Conservation (phyloP, 2,797 vertebrate genomes). For the Gila robusta region DNA sequence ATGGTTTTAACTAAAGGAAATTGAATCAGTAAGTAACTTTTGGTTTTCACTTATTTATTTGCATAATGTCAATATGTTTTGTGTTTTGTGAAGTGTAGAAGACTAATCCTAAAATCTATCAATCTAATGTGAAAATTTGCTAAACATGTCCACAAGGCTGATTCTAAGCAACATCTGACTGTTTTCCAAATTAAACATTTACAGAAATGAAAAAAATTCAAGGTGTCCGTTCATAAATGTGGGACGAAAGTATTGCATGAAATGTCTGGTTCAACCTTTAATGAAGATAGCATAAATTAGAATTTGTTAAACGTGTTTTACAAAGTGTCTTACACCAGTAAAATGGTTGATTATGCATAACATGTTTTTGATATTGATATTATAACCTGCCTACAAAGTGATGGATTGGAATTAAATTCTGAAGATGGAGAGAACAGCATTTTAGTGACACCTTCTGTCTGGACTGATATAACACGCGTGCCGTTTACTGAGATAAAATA, state of each 20-base stretch:
- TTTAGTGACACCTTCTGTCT: slow-evolving; percentile 57
- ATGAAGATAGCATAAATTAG: neutral
- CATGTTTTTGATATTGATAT: neutral
- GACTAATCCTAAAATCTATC: neutral
- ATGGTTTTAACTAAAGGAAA: neutral
- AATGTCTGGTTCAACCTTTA: neutral
- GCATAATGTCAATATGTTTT: neutral
- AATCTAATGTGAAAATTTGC: neutral
- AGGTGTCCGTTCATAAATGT: neutral
- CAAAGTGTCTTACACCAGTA: neutral
- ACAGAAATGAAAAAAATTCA: neutral
- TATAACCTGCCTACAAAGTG: neutral
- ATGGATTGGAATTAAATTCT: neutral
- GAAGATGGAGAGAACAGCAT: slow-evolving; percentile 19
- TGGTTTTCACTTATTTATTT: neutral
- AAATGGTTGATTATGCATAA: neutral
- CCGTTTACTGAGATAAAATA: neutral
- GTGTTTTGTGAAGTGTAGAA: too few species aligned
- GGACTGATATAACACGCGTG: slow-evolving; percentile 24
- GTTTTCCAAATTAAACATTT: neutral
- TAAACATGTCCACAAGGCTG: neutral
- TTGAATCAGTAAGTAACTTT: neutral
- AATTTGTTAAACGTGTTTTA: neutral
- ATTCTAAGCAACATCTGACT: neutral
- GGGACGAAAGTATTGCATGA: neutral